A percentile compares a stretch with the other conserved stretches of the same genome.
Conservation (phyloP, 1,140 invertebrate genomes). For the Sycophaga agraensis region DNA sequence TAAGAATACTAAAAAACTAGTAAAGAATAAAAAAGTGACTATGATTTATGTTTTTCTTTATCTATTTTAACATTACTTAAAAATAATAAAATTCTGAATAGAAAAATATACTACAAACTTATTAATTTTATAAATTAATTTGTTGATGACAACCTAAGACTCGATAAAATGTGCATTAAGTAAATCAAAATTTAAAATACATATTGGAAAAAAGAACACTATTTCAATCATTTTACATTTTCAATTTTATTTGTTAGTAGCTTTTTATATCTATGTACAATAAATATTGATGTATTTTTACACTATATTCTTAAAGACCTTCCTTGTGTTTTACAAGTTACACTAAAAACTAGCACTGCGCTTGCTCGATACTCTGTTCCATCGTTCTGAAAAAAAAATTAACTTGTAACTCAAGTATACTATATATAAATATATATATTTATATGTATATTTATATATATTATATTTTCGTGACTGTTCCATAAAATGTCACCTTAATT, state of each 20-base stretch:
- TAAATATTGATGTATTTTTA: conserved; percentile 59
- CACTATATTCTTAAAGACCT: conserved; percentile 52
- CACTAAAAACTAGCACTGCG: conserved; percentile 44
- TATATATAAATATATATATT: conserved; percentile 42
- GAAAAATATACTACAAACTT: too few relatives aligned
- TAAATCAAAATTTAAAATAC: too few relatives aligned
- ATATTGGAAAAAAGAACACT: conserved; percentile 21
- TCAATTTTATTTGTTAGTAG: conserved; percentile 57
- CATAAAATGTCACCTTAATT: conserved; percentile 41
- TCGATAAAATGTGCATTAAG: too few relatives aligned
- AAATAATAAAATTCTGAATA: too few relatives aligned
- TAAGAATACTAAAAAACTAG: too few relatives aligned
- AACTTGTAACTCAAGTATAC: conserved; percentile 39
- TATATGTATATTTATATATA: conserved; percentile 39
- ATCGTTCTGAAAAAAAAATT: conserved; percentile 39
- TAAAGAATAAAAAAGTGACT: too few relatives aligned
- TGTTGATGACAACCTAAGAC: too few relatives aligned
- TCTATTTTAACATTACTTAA: too few relatives aligned
- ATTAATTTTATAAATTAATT: too few relatives aligned
- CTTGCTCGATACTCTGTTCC: conserved; percentile 37
- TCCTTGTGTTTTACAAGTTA: conserved; percentile 48
- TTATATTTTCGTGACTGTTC: conserved; percentile 40
- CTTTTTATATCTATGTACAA: conserved; percentile 59
- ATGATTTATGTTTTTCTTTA: too few relatives aligned
- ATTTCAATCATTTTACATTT: conserved; percentile 42